phyloP scores from a whole-genome alignment of 2,888 invertebrate genomes.

The Pycnomerus fuliginosus region DNA sequence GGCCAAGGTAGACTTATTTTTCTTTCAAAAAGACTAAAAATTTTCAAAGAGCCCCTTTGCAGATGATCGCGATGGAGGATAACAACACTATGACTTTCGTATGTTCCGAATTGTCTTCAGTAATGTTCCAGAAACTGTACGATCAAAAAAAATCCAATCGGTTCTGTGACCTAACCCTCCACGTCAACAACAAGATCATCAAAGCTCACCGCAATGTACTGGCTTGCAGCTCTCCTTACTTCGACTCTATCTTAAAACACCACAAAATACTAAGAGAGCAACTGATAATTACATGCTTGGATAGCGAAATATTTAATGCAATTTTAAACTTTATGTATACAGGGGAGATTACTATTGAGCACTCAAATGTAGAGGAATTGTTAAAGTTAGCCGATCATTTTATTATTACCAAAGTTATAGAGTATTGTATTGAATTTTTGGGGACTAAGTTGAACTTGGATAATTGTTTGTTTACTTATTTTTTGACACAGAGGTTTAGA shows the following conservation, averaged over 20 bases:
- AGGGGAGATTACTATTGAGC: conserved; percentile 60
- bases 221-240: conserved; percentile 64
- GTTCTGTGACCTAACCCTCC: conserved; percentile 62
- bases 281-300: conserved; percentile 58
- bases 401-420: conserved; percentile 60
- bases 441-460: conserved; percentile 61
- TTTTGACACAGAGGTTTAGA: conserved; percentile 61
- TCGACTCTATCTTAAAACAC: conserved; percentile 61
- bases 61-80: conserved; percentile 46
- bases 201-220: conserved; percentile 64
- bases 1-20: no score
- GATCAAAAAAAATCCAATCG: conserved; percentile 58
- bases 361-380: conserved; percentile 62
- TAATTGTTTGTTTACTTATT: conserved; percentile 63
- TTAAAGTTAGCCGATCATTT: conserved; percentile 64
- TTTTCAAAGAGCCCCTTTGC: no score
- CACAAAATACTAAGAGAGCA: conserved; percentile 57
- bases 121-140: conserved; percentile 49
- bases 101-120: conserved; percentile 45
- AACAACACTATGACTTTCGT: conserved; percentile 49
- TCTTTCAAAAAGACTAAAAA: no score
- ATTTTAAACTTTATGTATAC: conserved; percentile 68
- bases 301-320: conserved; percentile 59
- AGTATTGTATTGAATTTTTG: conserved; percentile 65
- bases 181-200: conserved; percentile 60